Evolutionary conservation across 2,888 invertebrate species (phyloP), one percentile per base, ranked within the genome.

Genomic region (Platerodrilus igneus): DNA sequence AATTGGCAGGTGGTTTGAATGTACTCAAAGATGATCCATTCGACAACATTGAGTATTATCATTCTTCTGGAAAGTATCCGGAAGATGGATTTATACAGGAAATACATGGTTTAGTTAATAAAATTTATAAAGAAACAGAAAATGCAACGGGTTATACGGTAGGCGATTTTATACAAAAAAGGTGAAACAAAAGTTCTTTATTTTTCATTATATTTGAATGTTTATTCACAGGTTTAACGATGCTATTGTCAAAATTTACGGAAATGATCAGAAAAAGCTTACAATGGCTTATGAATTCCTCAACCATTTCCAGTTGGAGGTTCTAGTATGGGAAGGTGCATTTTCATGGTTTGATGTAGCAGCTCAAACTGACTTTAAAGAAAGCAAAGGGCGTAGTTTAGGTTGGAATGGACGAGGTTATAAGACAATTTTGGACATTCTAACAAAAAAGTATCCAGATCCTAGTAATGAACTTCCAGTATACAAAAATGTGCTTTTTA

Each of bases 351-450:
- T 75, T 67, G 71, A 81, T 21, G 75, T 83, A 29, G 86, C 87
- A 0, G 72, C 81, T 1, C 68, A 68, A 42, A 80, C 81, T 0
- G 77, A 82, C 47, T 81, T 79, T 56, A 72, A 78, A 75, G 66
- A 68, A 0, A 83, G 84, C 58, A 78, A 81, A 6, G 90, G 89
- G 1, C 66, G 69, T 8, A 61, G 79, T 51, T 67, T 84, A 3
- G 78, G 82, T 56, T 90, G 87, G 89, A 85, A 82, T 51, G 75
- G 77, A 32, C 76, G 72, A 43, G 87, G 87, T 2, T 89, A 77
- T 58, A 73, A 70, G 46, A 80, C 72, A 2, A 67, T 89, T 37
- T 65, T 89, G 27, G 76, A 82, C 51, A 55, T 86, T 28, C 68
- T 90, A 44, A 71, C 78, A 76, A 41, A 39, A 14, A 39, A 39